Conservation (phyloP, 2,113 vertebrate genomes). For the Athene noctua region DNA sequence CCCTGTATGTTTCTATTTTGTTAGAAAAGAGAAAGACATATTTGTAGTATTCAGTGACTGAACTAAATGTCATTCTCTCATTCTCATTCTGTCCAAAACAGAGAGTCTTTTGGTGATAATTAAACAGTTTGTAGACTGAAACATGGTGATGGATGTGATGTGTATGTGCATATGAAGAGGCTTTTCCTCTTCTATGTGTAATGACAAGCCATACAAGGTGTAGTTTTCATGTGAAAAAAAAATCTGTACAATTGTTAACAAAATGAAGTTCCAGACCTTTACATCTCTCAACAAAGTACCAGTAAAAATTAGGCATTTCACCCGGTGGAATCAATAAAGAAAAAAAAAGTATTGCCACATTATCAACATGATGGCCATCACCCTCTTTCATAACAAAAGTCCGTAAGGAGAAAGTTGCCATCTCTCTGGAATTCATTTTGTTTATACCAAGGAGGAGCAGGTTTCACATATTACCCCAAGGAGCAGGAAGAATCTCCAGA, state of each 20-base stretch:
- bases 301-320: background rate
- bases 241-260: background rate
- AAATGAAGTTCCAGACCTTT: background rate
- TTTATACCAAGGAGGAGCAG: background rate
- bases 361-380: background rate
- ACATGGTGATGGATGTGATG: background rate
- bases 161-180: fast-evolving
- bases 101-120: background rate
- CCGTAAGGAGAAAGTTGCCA: background rate
- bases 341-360: background rate
- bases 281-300: background rate
- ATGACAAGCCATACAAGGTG: background rate
- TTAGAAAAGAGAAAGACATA: background rate
- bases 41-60: background rate
- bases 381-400: background rate
- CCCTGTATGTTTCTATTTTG: background rate
- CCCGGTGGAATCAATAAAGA: background rate
- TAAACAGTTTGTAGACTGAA: background rate
- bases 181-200: background rate
- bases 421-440: background rate
- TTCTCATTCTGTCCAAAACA: background rate
- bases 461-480: background rate
- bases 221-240: background rate
- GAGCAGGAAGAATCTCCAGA: background rate
- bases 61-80: background rate